Conservation (phyloP, 2,797 vertebrate genomes). For the Cercopithecus mitis region DNA sequence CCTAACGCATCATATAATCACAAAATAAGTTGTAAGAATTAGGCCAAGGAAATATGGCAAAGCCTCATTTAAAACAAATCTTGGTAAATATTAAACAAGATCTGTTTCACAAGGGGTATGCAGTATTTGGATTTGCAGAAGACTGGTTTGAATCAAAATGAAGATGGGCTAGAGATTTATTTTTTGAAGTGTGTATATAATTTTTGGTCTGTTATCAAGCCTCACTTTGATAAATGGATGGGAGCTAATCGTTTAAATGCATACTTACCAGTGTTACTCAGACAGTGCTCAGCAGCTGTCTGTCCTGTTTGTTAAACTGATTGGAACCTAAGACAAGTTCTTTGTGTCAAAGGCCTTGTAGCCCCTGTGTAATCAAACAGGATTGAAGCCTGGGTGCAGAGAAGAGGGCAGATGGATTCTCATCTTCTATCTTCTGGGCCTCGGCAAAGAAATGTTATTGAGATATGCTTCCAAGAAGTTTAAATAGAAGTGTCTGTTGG, state of each 20-base stretch:
- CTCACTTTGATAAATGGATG: constrained; percentile 40
- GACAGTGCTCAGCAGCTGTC: not conserved
- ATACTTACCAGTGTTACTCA: not conserved
- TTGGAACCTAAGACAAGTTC: not conserved
- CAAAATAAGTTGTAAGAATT: not conserved
- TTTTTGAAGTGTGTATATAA: not conserved
- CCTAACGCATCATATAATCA: constrained; percentile 1
- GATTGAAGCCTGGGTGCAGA: constrained; percentile 37
- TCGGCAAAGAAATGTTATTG: constrained; percentile 67
- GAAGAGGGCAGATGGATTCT: constrained; percentile 28
- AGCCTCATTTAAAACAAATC: constrained; percentile 35
- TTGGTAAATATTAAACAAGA: not conserved
- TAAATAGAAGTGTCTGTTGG: constrained; percentile 79
- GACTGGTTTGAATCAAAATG: not conserved
- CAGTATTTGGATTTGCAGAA: constrained; percentile 7
- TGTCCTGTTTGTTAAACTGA: not conserved
- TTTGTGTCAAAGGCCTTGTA: not conserved
- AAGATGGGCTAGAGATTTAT: not conserved
- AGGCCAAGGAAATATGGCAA: not conserved
- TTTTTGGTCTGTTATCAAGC: constrained; percentile 11
- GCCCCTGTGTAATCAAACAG: not conserved
- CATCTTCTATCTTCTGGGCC: constrained; percentile 67
- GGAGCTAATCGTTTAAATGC: not conserved
- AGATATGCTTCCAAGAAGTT: constrained; percentile 78
- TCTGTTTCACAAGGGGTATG: not conserved